Base-by-base conservation (phyloP, 2,888 invertebrate species). In the Oegoconia quadripuncta region DNA sequence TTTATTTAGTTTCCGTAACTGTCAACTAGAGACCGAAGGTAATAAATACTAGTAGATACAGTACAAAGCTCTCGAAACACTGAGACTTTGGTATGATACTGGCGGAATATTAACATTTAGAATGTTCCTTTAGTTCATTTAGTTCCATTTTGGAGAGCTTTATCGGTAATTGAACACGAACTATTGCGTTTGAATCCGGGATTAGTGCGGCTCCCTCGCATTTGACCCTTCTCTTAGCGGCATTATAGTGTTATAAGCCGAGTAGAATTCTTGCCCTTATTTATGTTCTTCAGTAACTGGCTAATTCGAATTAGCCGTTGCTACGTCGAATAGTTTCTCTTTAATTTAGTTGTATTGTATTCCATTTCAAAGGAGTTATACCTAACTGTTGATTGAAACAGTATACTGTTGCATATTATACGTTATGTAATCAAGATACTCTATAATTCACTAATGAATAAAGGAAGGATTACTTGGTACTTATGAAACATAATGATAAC, bases 151-250 rank as follows among this genome's bases (percentile, higher is more conserved):
- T 52, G 44, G 56, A 56, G 59, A 67, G 69, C 64, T 77, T 73
- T 75, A 78, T 74, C 65, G 70, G 61, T 71, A 69, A 75, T 74
- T 78, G 69, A 74, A 74, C 74, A 67, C 64, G 65, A 66, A 66
- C 68, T 69, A 72, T 79, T 70, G 73, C 64, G 64, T 62, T 57
- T 56, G 54, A 60, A 59, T 62, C 68, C 64, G 56, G 75, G 74
- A 73, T 76, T 74, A 75, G 64, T 56, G 55, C 49, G 56, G 59
- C 63, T 66, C 64, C 62, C 62, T 55, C 65, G 48, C 57, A 48
- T 69, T 64, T 68, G 68, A 71, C 70, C 74, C 74, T 66, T 62
- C 56, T 46, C 44, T 36, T 46, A 12, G 46, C 36, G 49, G 47
- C 55, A 58, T 63, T 59, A 65, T 62, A 66, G 67, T 65, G 65